Evolutionary conservation across 2,797 vertebrate genomes (phyloP).

Genomic region (Sebastes trivittatus): DNA sequence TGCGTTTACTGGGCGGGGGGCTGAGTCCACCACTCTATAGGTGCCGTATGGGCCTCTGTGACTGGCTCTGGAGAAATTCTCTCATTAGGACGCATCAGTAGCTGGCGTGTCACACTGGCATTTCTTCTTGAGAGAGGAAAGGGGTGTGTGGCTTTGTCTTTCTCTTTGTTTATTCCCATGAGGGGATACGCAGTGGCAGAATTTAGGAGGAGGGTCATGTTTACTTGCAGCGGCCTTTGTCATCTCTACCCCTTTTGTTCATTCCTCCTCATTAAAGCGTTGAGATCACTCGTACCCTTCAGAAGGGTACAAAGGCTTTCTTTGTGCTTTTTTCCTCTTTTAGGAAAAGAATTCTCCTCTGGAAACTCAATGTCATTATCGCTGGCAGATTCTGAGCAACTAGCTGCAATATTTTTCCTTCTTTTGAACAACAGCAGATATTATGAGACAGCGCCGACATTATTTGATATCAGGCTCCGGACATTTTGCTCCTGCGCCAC

Average conservation of each 20-base stretch:
- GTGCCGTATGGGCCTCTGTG: constrained; percentile 32
- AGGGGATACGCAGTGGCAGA: constrained; percentile 58
- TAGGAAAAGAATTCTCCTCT: constrained; percentile 21
- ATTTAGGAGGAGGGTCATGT: constrained; percentile 71
- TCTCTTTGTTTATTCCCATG: constrained; percentile 63
- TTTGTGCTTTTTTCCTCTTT: constrained; percentile 55
- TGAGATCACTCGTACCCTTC: constrained; percentile 64
- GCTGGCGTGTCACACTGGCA: constrained; percentile 70
- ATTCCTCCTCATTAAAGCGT: constrained; percentile 74
- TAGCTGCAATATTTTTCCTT: constrained; percentile 23
- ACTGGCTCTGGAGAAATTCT: constrained; percentile 22
- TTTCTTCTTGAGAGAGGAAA: constrained; percentile 52
- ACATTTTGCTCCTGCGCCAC: constrained; percentile 32
- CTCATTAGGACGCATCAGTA: constrained; percentile 79
- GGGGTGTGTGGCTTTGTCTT: constrained; percentile 49
- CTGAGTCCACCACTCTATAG: constrained; percentile 30
- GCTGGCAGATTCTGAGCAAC: constrained; percentile 9
- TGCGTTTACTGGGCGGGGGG: constrained; percentile 41
- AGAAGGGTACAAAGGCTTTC: constrained; percentile 50
- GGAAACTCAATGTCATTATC: constrained; percentile 53
- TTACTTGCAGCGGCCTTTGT: constrained; percentile 69
- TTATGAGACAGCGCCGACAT: neutral
- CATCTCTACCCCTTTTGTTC: constrained; percentile 67
- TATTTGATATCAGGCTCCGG: constrained; percentile 27
- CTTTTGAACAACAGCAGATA: constrained; percentile 28